Base-by-base conservation (phyloP, 1,140 invertebrate genomes). In the Elymnias hypermnestra region DNA sequence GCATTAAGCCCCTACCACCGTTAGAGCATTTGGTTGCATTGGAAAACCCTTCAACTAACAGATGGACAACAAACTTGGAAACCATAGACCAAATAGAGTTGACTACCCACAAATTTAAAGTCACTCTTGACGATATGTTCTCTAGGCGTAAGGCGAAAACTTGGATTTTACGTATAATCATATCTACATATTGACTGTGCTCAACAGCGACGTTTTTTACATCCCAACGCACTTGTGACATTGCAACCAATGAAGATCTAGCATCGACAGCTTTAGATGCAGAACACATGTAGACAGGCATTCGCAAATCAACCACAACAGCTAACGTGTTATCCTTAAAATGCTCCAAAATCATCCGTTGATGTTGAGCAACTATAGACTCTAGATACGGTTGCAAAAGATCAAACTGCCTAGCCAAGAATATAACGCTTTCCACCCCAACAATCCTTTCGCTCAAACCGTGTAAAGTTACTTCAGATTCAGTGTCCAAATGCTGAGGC, bases 191-290 rank as follows among this genome's bases (percentile, higher is more conserved):
- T 6, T 87, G 82, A 70, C 94, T 98, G 72, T 99, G 98, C 62
- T 98, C 95, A 13, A 95, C 97, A 87, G 96, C 97, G 0, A 99
- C 95, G 68, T 98, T 96, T 72, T 92, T 93, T 0, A 99, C 91
- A 75, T 99, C 97, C 98, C 98, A 99, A 76, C 96, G 94, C 1
- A 98, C 96, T 86, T 93, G 94, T 2, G 90, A 91, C 92, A 99
- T 98, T n/a, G 91, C 88, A 33, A 90, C 87, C 5, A 98, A 83
- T 37, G 97, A 91, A 22, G 91, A 88, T 28, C 93, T 89, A 18
- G 93, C 91, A 73, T 98, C 92, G n/a, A 99, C 91, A 5, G 91
- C 87, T 63, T 91, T 91, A 0, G 91, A 91, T 0, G 93, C 91
- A 0, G 97, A 94, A 43, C 92, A 90, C 88, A 94, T 94, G 65